phyloP scores from a whole-genome alignment of 1,140 invertebrate genomes.

The Ceratina australensis region DNA sequence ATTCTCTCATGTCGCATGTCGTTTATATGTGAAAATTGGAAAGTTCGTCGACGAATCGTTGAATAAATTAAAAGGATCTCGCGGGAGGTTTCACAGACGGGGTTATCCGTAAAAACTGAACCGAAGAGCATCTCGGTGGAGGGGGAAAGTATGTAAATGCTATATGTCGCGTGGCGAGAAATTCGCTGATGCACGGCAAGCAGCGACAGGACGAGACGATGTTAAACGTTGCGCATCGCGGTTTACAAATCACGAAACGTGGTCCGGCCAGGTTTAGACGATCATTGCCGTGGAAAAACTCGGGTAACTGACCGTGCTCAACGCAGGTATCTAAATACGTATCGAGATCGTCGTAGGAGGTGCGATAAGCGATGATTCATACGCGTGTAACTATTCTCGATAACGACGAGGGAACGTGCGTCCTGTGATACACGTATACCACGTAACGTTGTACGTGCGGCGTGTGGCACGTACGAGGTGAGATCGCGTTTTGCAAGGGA shows the following conservation, averaged over 20 bases:
- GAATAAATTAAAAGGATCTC: neutral
- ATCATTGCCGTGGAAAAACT: slow-evolving; percentile 26
- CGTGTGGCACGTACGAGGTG: neutral
- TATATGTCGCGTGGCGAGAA: neutral
- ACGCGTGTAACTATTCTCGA: slow-evolving; percentile 4
- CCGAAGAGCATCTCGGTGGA: no score
- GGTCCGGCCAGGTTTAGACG: slow-evolving; percentile 12
- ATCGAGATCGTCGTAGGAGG: slow-evolving; percentile 5
- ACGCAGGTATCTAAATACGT: slow-evolving; percentile 37
- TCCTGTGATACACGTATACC: slow-evolving; percentile 8
- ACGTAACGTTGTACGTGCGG: neutral
- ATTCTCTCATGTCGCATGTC: neutral
- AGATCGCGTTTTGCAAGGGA: no score
- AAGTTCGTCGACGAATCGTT: neutral
- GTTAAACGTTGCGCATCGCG: slow-evolving; percentile 47
- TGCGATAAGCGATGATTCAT: slow-evolving; percentile 41
- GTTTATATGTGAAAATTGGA: slow-evolving; percentile 13
- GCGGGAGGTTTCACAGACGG: neutral
- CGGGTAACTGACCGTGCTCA: slow-evolving; percentile 39
- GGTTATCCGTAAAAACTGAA: no score
- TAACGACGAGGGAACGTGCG: slow-evolving; percentile 17
- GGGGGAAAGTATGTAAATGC: neutral
- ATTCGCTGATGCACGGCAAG: slow-evolving; percentile 21
- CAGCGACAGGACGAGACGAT: slow-evolving; percentile 10
- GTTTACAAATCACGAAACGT: slow-evolving; percentile 40